phyloP scores from a whole-genome alignment of 2,888 invertebrate species.

The Seladonia tumulorum region DNA sequence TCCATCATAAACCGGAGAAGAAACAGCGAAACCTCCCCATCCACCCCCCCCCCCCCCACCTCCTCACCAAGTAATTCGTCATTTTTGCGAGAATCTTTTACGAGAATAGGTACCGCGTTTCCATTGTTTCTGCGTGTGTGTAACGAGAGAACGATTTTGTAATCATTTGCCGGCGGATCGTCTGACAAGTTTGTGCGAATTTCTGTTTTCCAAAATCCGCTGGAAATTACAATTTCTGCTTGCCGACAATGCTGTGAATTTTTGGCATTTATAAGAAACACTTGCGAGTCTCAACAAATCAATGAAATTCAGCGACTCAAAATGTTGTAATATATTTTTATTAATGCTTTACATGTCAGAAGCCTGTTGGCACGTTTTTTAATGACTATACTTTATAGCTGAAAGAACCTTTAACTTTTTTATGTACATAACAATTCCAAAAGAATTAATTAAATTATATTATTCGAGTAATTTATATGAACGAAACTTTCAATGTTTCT shows the following conservation, averaged over 20 bases:
- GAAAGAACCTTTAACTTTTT: background rate
- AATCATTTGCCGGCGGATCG: background rate
- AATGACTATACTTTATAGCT: too few species aligned
- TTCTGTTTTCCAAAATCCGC: background rate
- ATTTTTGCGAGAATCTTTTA: conserved; percentile 3
- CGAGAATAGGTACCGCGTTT: background rate
- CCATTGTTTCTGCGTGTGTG: conserved; percentile 3
- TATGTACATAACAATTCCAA: background rate
- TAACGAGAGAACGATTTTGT: conserved; percentile 5
- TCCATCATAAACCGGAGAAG: background rate
- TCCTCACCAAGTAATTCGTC: background rate
- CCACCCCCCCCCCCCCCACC: background rate
- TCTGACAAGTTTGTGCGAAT: background rate
- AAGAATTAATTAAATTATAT: background rate
- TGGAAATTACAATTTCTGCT: background rate
- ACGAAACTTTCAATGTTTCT: too few species aligned
- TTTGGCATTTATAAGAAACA: background rate
- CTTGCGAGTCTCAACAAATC: too few species aligned
- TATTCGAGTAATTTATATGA: background rate
- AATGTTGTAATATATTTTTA: too few species aligned
- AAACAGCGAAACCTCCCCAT: background rate
- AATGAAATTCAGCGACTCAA: background rate
- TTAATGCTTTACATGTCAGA: too few species aligned
- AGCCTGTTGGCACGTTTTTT: too few species aligned
- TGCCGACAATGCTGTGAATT: background rate